These are phyloP conservation scores for Hipposideros larvatus DNA, from an alignment of 2,797 vertebrate genomes.

Conservation along the genomic window DNA sequence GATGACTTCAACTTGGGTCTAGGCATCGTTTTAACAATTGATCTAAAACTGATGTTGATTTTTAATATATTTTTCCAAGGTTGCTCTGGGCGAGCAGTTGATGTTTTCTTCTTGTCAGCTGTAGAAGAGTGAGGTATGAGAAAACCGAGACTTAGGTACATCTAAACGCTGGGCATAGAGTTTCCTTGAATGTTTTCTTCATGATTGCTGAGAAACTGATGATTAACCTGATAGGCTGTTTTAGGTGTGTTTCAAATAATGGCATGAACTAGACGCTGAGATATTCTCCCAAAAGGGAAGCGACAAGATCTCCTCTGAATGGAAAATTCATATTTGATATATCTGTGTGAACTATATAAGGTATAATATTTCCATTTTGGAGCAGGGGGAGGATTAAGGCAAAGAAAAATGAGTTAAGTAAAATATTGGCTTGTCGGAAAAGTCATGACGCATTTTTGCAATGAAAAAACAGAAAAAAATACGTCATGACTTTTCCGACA, in stretches of 20 bases:
- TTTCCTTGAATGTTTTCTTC: constrained; percentile 37
- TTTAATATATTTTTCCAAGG: neutral
- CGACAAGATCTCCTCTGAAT: neutral
- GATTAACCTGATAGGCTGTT: neutral
- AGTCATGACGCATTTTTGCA: no score
- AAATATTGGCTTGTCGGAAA: neutral
- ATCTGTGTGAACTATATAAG: constrained; percentile 29
- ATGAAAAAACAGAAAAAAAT: no score
- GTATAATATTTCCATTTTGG: neutral
- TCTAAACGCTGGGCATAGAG: neutral
- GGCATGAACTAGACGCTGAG: neutral
- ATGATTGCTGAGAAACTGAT: neutral
- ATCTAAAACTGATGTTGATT: constrained; percentile 32
- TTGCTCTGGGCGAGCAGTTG: neutral
- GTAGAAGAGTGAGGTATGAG: neutral
- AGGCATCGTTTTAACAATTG: neutral
- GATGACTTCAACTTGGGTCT: neutral
- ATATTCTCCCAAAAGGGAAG: neutral
- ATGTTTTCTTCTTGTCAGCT: neutral
- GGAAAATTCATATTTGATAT: constrained; percentile 43
- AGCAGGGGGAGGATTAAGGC: neutral
- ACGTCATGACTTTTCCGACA: no score
- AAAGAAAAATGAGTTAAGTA: constrained; percentile 34
- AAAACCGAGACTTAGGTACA: neutral
- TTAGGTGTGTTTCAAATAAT: constrained; percentile 53